A percentile compares a stretch with the other conserved stretches of the same genome.
Conservation (phyloP, 2,113 vertebrate genomes). For the Chrysemys picta region DNA sequence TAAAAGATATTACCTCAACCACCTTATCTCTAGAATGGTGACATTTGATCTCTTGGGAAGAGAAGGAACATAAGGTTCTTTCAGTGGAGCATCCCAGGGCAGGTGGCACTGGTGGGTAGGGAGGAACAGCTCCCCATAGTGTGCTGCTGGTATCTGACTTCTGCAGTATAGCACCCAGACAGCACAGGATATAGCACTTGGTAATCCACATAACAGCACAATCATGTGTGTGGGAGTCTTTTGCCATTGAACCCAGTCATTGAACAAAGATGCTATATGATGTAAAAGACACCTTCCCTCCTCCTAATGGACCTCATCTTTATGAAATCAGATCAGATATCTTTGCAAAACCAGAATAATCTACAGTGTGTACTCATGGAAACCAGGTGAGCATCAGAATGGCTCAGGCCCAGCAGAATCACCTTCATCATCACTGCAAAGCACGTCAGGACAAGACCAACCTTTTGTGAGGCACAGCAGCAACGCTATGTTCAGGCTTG, state of each 20-base stretch:
- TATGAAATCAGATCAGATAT: not conserved
- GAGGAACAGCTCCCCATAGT: not conserved
- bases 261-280: not conserved
- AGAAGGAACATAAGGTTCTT: not conserved
- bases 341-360: not conserved
- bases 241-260: not conserved
- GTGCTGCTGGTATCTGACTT: not conserved
- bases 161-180: not conserved
- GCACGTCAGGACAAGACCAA: not conserved
- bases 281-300: not conserved
- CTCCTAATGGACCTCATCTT: not conserved
- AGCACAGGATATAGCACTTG: not conserved
- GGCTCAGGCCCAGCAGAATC: not conserved
- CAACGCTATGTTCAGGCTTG: not conserved
- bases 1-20: not conserved
- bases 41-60: not conserved
- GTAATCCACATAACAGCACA: not conserved
- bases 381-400: not conserved
- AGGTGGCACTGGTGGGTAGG: not conserved
- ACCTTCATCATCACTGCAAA: not conserved
- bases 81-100: not conserved
- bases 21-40: not conserved
- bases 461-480: slow-evolving; percentile 34
- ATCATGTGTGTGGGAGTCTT: not conserved
- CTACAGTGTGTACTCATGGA: not conserved